These are phyloP conservation scores for Petaurus breviceps DNA, from an alignment of 2,113 vertebrate species.

Conservation along the genomic window DNA sequence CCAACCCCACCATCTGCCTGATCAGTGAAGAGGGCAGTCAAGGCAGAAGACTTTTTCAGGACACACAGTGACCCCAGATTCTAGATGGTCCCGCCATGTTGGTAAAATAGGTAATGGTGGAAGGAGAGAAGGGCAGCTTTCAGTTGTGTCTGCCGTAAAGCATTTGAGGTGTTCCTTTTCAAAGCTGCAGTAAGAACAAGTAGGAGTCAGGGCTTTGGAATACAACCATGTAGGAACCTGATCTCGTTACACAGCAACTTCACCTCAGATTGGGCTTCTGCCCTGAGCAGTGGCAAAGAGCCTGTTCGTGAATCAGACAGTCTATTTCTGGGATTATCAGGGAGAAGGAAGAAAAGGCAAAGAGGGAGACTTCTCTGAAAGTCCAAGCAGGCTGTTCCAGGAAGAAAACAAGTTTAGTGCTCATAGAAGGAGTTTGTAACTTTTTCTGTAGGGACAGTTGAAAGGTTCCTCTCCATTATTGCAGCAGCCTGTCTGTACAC, in stretches of 20 bases:
- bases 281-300: not conserved
- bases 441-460: not conserved
- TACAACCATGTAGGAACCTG: not conserved
- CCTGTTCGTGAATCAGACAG: not conserved
- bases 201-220: not conserved
- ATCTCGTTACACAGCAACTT: conserved; percentile 3
- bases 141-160: not conserved
- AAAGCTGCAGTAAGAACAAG: not conserved
- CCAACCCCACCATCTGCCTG: not conserved
- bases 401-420: not conserved
- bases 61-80: not conserved
- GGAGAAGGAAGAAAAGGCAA: not conserved
- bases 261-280: not conserved
- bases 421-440: not conserved
- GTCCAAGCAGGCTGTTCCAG: not conserved
- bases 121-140: not conserved
- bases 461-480: not conserved
- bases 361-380: not conserved
- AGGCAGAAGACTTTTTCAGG: not conserved
- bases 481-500: not conserved
- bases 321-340: not conserved
- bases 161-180: conserved; percentile 20
- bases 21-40: not conserved
- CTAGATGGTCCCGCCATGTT: not conserved
- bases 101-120: not conserved